Conservation (phyloP, 2,797 vertebrate genomes). For the Aeoliscus strigatus region DNA sequence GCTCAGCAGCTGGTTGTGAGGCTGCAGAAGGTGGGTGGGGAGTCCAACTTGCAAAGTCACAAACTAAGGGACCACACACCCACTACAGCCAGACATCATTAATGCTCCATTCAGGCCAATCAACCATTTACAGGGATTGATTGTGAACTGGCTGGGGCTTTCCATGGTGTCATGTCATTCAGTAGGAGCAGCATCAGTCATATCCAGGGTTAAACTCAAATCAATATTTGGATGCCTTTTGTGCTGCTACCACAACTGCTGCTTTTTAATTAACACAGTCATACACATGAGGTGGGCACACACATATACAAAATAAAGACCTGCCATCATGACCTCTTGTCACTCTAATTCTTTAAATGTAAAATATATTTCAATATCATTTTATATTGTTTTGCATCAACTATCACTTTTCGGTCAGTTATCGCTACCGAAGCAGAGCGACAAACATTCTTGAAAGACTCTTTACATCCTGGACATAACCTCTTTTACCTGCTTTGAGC, state of each 20-base stretch:
- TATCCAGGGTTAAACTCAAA: slow-evolving; percentile 63
- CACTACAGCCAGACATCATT: slow-evolving; percentile 57
- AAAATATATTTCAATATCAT: too few relatives aligned
- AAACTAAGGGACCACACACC: slow-evolving; percentile 23
- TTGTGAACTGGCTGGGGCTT: slow-evolving; percentile 34
- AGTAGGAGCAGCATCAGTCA: slow-evolving; percentile 26
- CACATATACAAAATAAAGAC: slow-evolving; percentile 1
- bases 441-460: too few relatives aligned
- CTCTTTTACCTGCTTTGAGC: too few relatives aligned
- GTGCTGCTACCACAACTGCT: slow-evolving; percentile 26
- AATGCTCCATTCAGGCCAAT: slow-evolving; percentile 55
- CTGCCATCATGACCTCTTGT: neutral
- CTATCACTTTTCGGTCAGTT: neutral
- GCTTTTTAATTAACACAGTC: slow-evolving; percentile 13
- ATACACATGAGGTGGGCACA: neutral
- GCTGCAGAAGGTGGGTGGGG: too few relatives aligned
- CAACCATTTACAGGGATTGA: slow-evolving; percentile 62
- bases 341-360: neutral
- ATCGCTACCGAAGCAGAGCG: too few relatives aligned
- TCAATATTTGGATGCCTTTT: slow-evolving; percentile 59
- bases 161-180: slow-evolving; percentile 37
- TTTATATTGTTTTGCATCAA: slow-evolving; percentile 1
- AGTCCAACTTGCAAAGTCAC: slow-evolving; percentile 59
- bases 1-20: slow-evolving; percentile 71
- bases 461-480: neutral